Evolutionary conservation across 1,140 invertebrate genomes (phyloP), one percentile per base, ranked within the genome.

Genomic region (Drosophila sturtevanti): DNA sequence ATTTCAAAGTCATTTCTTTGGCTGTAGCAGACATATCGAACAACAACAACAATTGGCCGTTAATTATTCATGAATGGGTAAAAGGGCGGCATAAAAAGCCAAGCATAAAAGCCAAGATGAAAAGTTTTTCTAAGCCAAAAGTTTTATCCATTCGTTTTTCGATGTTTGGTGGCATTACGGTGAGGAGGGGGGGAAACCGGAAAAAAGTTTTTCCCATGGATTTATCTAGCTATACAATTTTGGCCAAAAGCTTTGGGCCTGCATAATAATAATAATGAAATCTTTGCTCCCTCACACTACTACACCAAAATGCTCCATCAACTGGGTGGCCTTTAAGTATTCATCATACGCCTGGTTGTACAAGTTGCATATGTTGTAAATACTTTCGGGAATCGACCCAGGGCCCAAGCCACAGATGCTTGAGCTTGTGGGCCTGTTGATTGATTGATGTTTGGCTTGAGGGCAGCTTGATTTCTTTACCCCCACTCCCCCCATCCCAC

Each of bases 341-440:
- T 87, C 84, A 79, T 72, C 82, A 86, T 79, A 73, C 79, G 79
- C 71, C 68, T 51, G 68, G 75, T 82, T 64, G 68, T 79, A 81
- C 75, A 87, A 76, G 79, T 77, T 87, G 82, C 82, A 87, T 87
- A 87, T 87, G 84, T 62, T 87, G 76, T 87, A 82, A 86, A 87
- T 86, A 86, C 81, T 87, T 82, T 81, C 44, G 41, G 54, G 52
- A 38, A 51, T 51, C 38, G 60, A 54, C 69, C 61, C 65, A 14
- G 24, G 34, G 31, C n/a, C 31, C 24, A 16, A 63, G 82, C 82
- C 81, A 41, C 79, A 86, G 65, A 68, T 79, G 79, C 12, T 37
- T 44, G 18, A 21, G 16, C 35, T 41, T 44, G 35, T 35, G 38
- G 31, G 54, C 61, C 54, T 72, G 59, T 68, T 87, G 82, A 87